Evolutionary conservation across 1,140 invertebrate species (phyloP), one percentile per base, ranked within the genome.

Genomic region (Trissolcus basalis): DNA sequence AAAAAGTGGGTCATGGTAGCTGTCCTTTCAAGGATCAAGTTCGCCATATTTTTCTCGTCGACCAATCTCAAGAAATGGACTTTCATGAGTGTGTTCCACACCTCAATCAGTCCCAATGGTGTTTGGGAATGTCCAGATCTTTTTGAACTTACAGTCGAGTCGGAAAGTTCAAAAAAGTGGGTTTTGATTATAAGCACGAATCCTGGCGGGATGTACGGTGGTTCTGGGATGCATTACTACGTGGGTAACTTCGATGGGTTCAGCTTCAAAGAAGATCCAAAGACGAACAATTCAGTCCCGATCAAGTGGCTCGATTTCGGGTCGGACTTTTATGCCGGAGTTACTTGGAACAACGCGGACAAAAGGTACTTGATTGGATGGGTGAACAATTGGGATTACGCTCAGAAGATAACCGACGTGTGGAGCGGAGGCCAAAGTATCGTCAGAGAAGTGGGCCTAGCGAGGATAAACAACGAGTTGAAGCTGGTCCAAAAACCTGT

Each of bases 381-480:
- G 58, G n/a, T 50, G 4, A 49, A 48, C 11, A 61, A 61, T 15
- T 61, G 58, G 58, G 12, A 15, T 4, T 61, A 61, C 13, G 58
- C 32, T 32, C 11, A 4, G 41, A 27, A n/a, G 12, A 56, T 56
- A 27, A 27, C 19, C 1, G 6, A 27, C 1, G 6, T 3, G 19
- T 27, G 19, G 19, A 3, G 1, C 6, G 19, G 19, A 27, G 19
- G 19, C 1, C 19, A 27, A 6, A 27, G 19, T 27, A 3, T 27
- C 6, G 19, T 27, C 19, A 27, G 19, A 27, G 19, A 27, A 27
- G 19, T 27, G 19, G 19, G 19, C 2, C 6, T 27, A 6, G 19
- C 19, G 1, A 27, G 19, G 19, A 27, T 27, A 27, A 27, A 27
- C 19, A 27, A 27, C 6, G 2, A 27, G 19, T 27, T 27, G 19